Evolutionary conservation across 2,797 vertebrate genomes (phyloP), one percentile per base, ranked within the genome.

Genomic region (Sciurus carolinensis): DNA sequence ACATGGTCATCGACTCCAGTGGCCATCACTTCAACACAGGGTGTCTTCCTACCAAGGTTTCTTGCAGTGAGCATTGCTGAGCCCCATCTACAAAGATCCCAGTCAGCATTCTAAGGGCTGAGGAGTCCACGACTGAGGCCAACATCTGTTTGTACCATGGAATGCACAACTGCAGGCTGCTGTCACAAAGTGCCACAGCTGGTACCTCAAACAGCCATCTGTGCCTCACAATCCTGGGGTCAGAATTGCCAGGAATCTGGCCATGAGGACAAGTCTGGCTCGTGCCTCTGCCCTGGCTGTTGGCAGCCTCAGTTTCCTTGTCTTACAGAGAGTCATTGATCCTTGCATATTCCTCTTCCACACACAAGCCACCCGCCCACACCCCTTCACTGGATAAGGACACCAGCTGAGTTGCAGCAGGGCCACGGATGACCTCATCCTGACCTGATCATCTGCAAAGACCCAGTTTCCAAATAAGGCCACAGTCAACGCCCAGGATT

Each of bases 171-270:
- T 33, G 42, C 57, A 54, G 62, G 62, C 5, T 20, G 4, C 0
- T 4, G 2, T 24, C 13, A 0, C 6, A 57, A 20, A 4, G 5
- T 42, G 5, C n/a, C 10, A 44, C 22, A 15, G 13, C 57, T 28
- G 26, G 8, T 5, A 20, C 36, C 79, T 28, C 20, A 39, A 86
- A 66, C 12, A 5, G 26, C 36, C n/a, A 39, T 3, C 11, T 8
- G 5, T 0, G 22, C 15, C n/a, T 76, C 39, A 8, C 10, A 7
- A 47, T n/a, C 44, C 20, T 39, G 36, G 73, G 76, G 14, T 54
- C 4, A 9, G 36, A 17, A 36, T 8, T 42, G n/a, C 0, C 0
- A 1, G 69, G 42, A 15, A 1, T 1, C 36, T 1, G 44, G n/a
- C 30, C 0, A 2, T 0, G 14, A 69, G 5, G 64, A 7, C 30